These are phyloP conservation scores for Poecilia gillii DNA, from an alignment of 2,797 vertebrate genomes.

Conservation along the genomic window DNA sequence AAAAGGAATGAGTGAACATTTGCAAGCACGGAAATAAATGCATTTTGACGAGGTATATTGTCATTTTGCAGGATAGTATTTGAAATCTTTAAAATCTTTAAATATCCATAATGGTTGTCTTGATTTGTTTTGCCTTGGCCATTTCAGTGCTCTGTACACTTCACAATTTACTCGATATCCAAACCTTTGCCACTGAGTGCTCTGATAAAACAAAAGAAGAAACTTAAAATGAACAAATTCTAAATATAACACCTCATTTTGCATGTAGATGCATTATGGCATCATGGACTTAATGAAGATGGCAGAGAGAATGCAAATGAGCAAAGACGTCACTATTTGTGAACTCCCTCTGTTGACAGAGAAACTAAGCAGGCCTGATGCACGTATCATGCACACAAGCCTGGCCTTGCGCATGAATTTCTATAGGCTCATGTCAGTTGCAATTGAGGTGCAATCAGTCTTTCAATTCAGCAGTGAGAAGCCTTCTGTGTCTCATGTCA, in stretches of 20 bases:
- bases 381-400: constrained; percentile 31
- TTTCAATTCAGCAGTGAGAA: constrained; percentile 33
- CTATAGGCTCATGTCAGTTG: constrained; percentile 39
- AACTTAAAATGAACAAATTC: not conserved
- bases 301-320: not conserved
- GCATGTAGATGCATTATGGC: not conserved
- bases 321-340: not conserved
- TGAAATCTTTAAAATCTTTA: not conserved
- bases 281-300: not conserved
- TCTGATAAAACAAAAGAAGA: not conserved
- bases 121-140: not conserved
- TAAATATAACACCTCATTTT: not conserved
- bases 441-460: constrained; percentile 62
- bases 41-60: not conserved
- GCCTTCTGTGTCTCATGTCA: constrained; percentile 43
- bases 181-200: not conserved
- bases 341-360: not conserved
- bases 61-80: not conserved
- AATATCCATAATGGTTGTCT: not conserved
- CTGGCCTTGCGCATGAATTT: constrained; percentile 15
- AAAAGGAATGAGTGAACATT: not conserved
- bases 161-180: not conserved
- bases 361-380: constrained; percentile 24
- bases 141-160: not conserved
- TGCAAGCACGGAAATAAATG: not conserved